Evolutionary conservation across 2,797 vertebrate species (phyloP), one percentile per base, ranked within the genome.

Genomic region (Enteromius mattozi): DNA sequence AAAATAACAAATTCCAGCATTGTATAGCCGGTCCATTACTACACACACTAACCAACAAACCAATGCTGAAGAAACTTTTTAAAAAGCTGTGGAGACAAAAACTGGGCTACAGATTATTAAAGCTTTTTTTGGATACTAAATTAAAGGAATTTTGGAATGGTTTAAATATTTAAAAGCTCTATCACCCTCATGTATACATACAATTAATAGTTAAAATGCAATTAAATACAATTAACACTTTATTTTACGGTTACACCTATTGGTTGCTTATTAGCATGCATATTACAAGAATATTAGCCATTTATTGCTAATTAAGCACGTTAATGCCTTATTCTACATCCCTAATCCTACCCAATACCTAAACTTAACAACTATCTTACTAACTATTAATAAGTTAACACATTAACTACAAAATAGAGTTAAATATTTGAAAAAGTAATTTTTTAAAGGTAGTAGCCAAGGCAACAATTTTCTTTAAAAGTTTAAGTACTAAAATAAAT

Each of bases 11-110:
- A 63, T 78, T 27, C 17, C 59, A 33, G 24, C 42, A 30, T 24
- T 0, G 4, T 19, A 61, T 27, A 10, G 13, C 13, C 0, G 16
- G 56, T 63, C 27, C 16, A 65, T 79, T 66, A 49, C 42, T 21
- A 14, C 61, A 79, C 24, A 78, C 61, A 49, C 37, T 49, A 49
- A 79, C 42, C 42, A 66, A 49, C 16, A 79, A 79, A 79, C 12
- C 27, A 27, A 79, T 35, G 19, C 51, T 40, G 12, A 76, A 76
- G 51, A 59, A 59, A 40, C 21, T 79, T 63, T 76, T 65, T 10
- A 30, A n/a, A 63, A 78, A 45, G 37, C 47, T 47, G 24, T 33
- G 37, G 40, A 45, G 40, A 65, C 13, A 3, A 76, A 56, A 76
- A 56, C 9, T 21, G 5, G 42, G 5, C 19, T 21, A 21, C 17